Conservation (phyloP, 2,797 vertebrate genomes). For the Platyrinchus mystaceus region DNA sequence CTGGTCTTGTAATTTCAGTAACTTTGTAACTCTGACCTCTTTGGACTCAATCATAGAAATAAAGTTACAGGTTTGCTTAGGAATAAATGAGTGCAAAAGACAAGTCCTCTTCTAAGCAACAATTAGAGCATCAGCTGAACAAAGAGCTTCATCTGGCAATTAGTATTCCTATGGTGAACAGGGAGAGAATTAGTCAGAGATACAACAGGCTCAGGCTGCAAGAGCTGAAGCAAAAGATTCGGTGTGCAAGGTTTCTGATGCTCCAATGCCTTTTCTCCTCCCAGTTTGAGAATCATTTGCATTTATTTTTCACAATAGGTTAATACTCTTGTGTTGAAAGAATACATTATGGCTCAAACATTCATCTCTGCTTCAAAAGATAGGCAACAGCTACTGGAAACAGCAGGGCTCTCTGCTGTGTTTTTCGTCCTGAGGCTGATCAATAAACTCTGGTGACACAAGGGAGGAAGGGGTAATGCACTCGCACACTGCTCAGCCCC, state of each 20-base stretch:
- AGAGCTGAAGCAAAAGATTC: conserved; percentile 11
- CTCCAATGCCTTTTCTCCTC: background rate
- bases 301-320: conserved; percentile 50
- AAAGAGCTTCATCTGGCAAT: conserved; percentile 59
- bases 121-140: conserved; percentile 48
- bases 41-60: background rate
- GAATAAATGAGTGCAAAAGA: background rate
- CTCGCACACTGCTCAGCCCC: conserved; percentile 20
- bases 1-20: background rate
- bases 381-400: conserved; percentile 51
- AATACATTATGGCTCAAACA: conserved; percentile 30
- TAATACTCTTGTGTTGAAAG: conserved; percentile 9
- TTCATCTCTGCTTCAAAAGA: conserved; percentile 47
- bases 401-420: conserved; percentile 37
- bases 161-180: conserved; percentile 57
- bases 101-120: conserved; percentile 21
- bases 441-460: conserved; percentile 16
- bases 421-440: conserved; percentile 49
- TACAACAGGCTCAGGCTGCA: conserved; percentile 1
- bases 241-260: conserved; percentile 6
- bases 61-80: background rate
- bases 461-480: conserved; percentile 19
- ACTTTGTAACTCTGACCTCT: background rate
- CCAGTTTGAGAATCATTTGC: conserved; percentile 7
- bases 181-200: conserved; percentile 34